Evolutionary conservation across 2,797 vertebrate genomes (phyloP).

Genomic region (Microctenopoma lineatum): DNA sequence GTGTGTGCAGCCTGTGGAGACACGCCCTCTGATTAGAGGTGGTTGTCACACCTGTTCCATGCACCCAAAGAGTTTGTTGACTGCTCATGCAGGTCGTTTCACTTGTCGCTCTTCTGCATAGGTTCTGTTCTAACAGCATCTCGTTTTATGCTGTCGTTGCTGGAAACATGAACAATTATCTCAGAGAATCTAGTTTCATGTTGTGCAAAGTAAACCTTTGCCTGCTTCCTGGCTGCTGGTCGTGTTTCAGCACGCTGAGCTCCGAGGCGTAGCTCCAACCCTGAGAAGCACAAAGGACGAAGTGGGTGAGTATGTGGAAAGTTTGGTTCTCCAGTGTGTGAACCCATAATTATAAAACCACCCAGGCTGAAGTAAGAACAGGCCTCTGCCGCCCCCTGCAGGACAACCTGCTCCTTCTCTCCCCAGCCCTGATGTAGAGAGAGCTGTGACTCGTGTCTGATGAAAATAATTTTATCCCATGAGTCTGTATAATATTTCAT

Average conservation of each 20-base stretch:
- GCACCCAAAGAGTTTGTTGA: no score
- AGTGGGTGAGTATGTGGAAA: no score
- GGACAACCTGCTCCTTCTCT: conserved; percentile 6
- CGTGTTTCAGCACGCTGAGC: not conserved
- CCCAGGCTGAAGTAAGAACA: not conserved
- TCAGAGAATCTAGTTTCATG: no score
- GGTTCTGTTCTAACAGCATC: no score
- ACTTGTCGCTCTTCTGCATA: no score
- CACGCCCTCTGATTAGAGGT: no score
- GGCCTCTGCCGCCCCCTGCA: conserved; percentile 31
- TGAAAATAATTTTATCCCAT: no score
- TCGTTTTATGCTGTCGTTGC: no score
- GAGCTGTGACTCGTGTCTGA: no score
- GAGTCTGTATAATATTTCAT: no score
- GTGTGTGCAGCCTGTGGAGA: not conserved
- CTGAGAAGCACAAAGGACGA: not conserved
- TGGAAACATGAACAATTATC: not conserved
- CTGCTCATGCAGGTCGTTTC: no score
- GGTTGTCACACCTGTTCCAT: not conserved
- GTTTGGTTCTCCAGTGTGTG: not conserved
- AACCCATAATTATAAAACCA: not conserved
- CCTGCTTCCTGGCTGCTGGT: not conserved
- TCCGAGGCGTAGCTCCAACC: fast-evolving
- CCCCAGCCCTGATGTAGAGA: no score
- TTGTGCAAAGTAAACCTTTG: not conserved